Evolutionary conservation across 2,888 invertebrate genomes (phyloP), one percentile per base, ranked within the genome.

Genomic region (Gari tellinella): DNA sequence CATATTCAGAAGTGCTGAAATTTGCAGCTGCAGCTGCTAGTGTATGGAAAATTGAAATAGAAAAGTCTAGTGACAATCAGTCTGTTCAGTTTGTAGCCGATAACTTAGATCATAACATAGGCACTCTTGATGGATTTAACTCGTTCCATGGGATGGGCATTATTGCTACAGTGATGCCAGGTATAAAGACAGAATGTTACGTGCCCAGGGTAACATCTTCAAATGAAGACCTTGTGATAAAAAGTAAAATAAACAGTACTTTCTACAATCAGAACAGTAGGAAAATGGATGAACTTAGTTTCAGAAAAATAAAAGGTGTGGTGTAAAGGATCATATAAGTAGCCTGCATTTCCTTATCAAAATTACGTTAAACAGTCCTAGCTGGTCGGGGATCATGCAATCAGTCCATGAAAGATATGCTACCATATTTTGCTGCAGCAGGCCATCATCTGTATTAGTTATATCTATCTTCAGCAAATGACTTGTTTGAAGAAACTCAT

Each of bases 131-230:
- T 72, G 83, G 83, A 2, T 49, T 72, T 21, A 64, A 65, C 26
- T 82, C 86, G 17, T 84, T 84, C 52, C 85, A 80, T 66, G 83
- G 81, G 2, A 83, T 84, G 78, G 80, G 81, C 4, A 81, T 83
- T 14, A 84, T 85, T 23, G 78, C 80, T 12, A 46, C 62, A 19
- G 41, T 76, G 8, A 80, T 80, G n/a, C 85, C 84, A 45, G 77
- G 70, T 3, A 23, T 19, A 5, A 38, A 15, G n/a, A n/a, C 12
- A 10, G 12, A n/a, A 4, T 26, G 15, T 15, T 17, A n/a, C 17
- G 15, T 49, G 17, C 21, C 25, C 8, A 49, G 41, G 37, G 37
- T 41, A 15, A 2, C 19, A 12, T n/a, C 40, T 3, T 21, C 61
- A 26, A 14, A 38, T 23, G 51, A 38, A n/a, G 61, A 61, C 14